Evolutionary conservation across 1,140 invertebrate species (phyloP).

Genomic region (Thaumatotibia leucotreta): DNA sequence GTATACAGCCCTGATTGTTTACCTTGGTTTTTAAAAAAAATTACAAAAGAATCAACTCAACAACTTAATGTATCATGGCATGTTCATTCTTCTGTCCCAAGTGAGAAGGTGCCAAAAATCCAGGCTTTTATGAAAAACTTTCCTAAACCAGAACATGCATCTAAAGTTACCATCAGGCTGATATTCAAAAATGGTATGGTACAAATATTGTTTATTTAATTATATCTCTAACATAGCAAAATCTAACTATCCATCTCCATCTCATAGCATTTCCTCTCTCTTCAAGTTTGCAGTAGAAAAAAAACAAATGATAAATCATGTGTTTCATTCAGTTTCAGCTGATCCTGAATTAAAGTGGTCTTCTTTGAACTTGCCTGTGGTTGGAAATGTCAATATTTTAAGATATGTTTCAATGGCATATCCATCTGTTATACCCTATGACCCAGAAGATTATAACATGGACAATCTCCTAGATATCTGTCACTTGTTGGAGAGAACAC

Average conservation of each 20-base stretch:
- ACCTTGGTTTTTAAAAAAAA: constrained; percentile 82
- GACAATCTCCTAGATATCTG: constrained; percentile 80
- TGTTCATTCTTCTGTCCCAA: constrained; percentile 81
- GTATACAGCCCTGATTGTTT: constrained; percentile 80
- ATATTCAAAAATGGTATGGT: constrained; percentile 88
- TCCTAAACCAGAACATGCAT: constrained; percentile 17
- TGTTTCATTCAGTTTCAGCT: constrained; percentile 75
- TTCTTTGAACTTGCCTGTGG: constrained; percentile 59
- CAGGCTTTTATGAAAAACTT: constrained; percentile 47
- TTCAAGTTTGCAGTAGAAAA: no score
- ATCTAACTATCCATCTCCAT: not conserved
- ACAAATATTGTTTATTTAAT: constrained; percentile 21
- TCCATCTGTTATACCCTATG: constrained; percentile 52
- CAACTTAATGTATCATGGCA: constrained; percentile 74
- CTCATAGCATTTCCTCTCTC: no score
- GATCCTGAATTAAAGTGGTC: constrained; percentile 69
- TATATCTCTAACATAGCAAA: not conserved
- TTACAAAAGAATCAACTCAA: constrained; percentile 76
- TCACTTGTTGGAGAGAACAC: constrained; percentile 68
- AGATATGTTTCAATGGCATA: constrained; percentile 70
- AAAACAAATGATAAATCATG: no score
- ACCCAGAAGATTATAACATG: constrained; percentile 55
- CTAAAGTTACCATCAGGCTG: constrained; percentile 78
- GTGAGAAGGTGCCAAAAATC: constrained; percentile 50
- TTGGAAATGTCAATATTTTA: constrained; percentile 77